These are phyloP conservation scores for Agriotes lineatus DNA, from an alignment of 2,888 invertebrate species.

Conservation along the genomic window DNA sequence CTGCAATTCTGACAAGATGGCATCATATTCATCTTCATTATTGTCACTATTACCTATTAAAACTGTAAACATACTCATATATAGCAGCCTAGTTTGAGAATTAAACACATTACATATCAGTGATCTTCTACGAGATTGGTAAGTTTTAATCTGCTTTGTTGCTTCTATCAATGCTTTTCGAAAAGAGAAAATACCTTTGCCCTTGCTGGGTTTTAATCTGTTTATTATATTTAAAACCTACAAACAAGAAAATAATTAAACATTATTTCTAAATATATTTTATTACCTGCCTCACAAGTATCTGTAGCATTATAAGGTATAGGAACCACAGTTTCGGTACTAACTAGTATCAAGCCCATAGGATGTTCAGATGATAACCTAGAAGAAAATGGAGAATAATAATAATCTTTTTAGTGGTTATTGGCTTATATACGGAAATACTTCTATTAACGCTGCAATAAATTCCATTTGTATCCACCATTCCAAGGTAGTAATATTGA, in stretches of 20 bases:
- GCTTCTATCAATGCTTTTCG: constrained; percentile 9
- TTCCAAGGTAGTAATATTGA: not conserved
- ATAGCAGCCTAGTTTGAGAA: not conserved
- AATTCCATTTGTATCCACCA: constrained; percentile 11
- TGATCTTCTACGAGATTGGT: not conserved
- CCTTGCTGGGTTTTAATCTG: not conserved
- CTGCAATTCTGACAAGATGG: not conserved
- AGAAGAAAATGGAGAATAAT: not conserved
- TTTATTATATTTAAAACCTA: not conserved
- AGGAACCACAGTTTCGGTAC: not conserved
- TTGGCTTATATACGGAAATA: constrained; percentile 3
- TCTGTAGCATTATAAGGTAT: constrained; percentile 5
- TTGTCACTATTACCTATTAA: not conserved
- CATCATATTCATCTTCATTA: not conserved
- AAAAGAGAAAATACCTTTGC: not conserved
- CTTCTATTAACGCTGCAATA: not conserved
- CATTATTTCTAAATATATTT: not conserved
- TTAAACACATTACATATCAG: not conserved
- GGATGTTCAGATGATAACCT: not conserved
- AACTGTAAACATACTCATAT: not conserved
- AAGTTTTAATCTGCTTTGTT: not conserved
- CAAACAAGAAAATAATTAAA: too few species aligned
- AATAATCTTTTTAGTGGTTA: not conserved
- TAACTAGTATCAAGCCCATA: constrained; percentile 8
- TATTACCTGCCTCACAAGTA: constrained; percentile 6